These are phyloP conservation scores for Philopedon plagiatum DNA, from an alignment of 2,888 invertebrate species.

Conservation along the genomic window DNA sequence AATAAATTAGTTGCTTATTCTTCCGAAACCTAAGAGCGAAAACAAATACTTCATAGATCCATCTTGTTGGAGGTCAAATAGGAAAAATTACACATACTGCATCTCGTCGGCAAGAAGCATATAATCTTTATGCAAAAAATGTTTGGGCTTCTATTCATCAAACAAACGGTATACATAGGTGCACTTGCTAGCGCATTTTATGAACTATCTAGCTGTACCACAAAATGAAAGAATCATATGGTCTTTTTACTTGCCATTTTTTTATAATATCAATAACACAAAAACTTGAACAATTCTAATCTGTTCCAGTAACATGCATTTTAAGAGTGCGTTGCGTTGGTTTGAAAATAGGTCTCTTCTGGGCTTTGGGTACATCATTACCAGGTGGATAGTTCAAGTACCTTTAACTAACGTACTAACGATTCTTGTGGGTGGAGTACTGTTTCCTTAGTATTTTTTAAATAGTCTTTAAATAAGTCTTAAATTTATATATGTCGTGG, in stretches of 20 bases:
- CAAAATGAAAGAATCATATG: too few relatives aligned
- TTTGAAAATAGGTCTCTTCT: neutral
- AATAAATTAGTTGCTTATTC: neutral
- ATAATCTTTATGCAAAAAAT: neutral
- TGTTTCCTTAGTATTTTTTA: constrained; percentile 15
- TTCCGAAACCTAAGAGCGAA: neutral
- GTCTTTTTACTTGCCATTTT: too few relatives aligned
- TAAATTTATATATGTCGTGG: neutral
- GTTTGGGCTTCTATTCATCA: neutral
- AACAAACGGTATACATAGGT: neutral
- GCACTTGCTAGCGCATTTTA: neutral
- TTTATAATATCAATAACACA: too few relatives aligned
- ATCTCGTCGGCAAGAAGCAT: constrained; percentile 3
- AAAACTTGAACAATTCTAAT: too few relatives aligned
- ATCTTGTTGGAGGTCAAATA: constrained; percentile 24
- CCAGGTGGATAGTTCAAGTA: constrained; percentile 33
- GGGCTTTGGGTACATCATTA: neutral
- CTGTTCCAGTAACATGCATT: too few relatives aligned
- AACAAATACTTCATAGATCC: constrained; percentile 16
- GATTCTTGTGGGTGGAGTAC: constrained; percentile 33
- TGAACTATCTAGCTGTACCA: too few relatives aligned
- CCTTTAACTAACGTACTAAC: constrained; percentile 34
- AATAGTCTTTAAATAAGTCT: too few relatives aligned
- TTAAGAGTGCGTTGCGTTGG: too few relatives aligned
- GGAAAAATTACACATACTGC: constrained; percentile 13